These are phyloP conservation scores for Sylvietta virens DNA, from an alignment of 2,113 vertebrate genomes.

Conservation along the genomic window DNA sequence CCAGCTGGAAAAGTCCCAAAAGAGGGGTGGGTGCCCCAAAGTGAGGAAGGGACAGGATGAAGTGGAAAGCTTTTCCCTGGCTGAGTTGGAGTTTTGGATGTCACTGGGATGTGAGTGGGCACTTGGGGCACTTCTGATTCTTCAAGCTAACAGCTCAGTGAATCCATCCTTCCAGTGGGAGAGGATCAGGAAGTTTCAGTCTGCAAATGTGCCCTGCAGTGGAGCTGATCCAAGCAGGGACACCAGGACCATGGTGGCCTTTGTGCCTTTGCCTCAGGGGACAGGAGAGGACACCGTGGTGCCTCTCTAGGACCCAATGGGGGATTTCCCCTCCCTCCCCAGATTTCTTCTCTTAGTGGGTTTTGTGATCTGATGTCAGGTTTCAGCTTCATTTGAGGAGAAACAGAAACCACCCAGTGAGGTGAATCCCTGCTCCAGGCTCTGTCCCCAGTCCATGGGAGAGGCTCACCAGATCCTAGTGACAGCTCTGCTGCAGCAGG, in stretches of 20 bases:
- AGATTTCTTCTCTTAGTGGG: neutral
- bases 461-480: neutral
- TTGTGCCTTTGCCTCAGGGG: neutral
- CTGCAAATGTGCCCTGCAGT: rapidly evolving
- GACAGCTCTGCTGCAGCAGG: neutral
- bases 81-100: neutral
- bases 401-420: neutral
- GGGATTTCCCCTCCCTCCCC: slow-evolving; percentile 22
- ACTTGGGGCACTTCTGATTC: rapidly evolving
- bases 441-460: rapidly evolving
- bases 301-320: rapidly evolving
- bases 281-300: neutral
- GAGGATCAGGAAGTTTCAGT: neutral
- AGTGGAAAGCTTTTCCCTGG: neutral
- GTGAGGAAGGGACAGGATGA: neutral
- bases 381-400: slow-evolving; percentile 3
- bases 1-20: neutral
- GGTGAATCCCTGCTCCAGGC: neutral
- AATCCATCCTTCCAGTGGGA: rapidly evolving
- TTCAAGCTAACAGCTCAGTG: neutral
- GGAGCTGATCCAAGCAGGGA: neutral
- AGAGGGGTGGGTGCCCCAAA: rapidly evolving
- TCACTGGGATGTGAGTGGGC: neutral
- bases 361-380: neutral
- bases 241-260: rapidly evolving